phyloP scores from a whole-genome alignment of 2,113 vertebrate species.

The Gymnarchus niloticus region DNA sequence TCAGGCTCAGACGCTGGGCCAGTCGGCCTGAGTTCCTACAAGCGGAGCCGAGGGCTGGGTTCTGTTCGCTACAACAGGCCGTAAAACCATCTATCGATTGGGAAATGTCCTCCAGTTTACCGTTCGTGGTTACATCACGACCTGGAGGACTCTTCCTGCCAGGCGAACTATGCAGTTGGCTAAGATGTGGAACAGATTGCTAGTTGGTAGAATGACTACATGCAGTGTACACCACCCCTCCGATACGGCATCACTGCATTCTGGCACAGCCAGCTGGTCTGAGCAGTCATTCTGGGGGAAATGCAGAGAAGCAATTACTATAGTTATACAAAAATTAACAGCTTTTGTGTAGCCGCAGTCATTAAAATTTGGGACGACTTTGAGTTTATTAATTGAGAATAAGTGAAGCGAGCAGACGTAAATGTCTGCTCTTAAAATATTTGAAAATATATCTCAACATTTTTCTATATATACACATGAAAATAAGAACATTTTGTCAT shows the following conservation, averaged over 20 bases:
- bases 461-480: no score
- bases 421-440: no score
- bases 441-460: no score
- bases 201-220: no score
- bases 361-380: no score
- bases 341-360: slow-evolving; percentile 6
- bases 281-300: neutral
- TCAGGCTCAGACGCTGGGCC: neutral
- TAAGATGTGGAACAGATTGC: neutral
- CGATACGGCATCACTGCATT: neutral
- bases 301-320: neutral
- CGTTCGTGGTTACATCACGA: neutral
- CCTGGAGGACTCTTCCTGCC: neutral
- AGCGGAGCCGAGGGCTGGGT: no score
- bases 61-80: neutral
- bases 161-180: neutral
- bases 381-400: no score
- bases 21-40: neutral
- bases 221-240: no score
- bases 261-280: neutral
- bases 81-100: neutral
- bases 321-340: neutral
- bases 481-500: no score
- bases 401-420: no score
- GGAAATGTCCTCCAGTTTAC: neutral